Evolutionary conservation across 2,888 invertebrate genomes (phyloP), one percentile per base, ranked within the genome.

Genomic region (Dasypolia templi): DNA sequence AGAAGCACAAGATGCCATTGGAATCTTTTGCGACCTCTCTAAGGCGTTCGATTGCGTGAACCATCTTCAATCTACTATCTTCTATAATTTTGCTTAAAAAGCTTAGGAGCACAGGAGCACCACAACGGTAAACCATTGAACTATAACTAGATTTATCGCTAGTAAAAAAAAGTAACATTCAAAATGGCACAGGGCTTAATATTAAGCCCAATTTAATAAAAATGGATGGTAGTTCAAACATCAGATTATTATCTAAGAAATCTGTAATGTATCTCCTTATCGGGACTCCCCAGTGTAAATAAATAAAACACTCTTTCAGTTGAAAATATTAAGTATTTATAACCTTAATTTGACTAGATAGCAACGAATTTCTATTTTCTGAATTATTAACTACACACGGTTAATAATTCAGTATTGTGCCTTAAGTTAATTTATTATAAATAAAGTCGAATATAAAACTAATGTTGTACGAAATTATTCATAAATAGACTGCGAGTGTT

Each of bases 321-420:
- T 62, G n/a, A 70, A 26, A 53, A 58, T 29, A 32, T 55, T 49
- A 53, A 53, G 44, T 69, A 62, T 56, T 32, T 39, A 61, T 64
- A 35, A 39, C 7, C 55, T 78, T 82, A 70, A 69, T 61, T 72
- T 82, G 82, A 82, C 82, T 82, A 82, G 82, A n/a, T 64, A 72
- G 42, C 63, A 78, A 66, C 3, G 11, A 65, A 62, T 56, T 70
- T 72, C 14, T 61, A 46, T 39, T n/a, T n/a, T n/a, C n/a, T n/a
- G n/a, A n/a, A n/a, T n/a, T n/a, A n/a, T n/a, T n/a, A 46, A 64
- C 71, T 14, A 70, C 12, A 74, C 46, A 72, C 70, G 78, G 42
- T 73, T 26, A 22, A 55, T 70, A 65, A 56, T 39, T 19, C 61
- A 73, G 32, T 14, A 55, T 61, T 53, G 6, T 70, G 7, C 4